Conservation (phyloP, 2,113 vertebrate species). For the Candoia aspera region DNA sequence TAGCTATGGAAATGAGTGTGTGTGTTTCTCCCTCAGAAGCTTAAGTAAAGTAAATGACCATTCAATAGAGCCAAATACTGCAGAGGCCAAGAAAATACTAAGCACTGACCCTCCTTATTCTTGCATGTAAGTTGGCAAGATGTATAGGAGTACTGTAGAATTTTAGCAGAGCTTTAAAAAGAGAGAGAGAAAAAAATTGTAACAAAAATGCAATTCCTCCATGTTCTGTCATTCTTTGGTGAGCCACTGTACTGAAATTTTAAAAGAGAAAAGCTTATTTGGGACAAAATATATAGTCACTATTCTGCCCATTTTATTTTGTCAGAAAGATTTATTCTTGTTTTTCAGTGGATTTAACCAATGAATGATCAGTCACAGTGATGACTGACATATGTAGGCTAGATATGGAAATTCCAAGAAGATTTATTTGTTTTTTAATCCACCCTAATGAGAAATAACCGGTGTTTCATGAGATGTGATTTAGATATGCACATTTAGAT, state of each 20-base stretch:
- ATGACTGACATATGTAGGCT: background rate
- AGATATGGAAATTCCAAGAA: background rate
- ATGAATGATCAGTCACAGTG: background rate
- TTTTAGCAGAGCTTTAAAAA: background rate
- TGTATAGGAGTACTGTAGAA: background rate
- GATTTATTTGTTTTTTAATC: background rate
- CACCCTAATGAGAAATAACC: background rate
- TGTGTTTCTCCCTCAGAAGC: background rate
- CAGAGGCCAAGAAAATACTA: background rate
- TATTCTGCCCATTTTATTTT: background rate
- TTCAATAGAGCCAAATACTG: background rate
- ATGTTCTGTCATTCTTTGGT: background rate
- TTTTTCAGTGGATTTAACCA: background rate
- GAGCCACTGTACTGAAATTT: background rate
- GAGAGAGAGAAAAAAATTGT: background rate
- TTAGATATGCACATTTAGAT: background rate
- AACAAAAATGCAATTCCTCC: background rate
- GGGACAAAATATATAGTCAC: background rate
- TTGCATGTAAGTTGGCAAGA: background rate
- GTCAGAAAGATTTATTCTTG: background rate
- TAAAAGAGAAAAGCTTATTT: background rate
- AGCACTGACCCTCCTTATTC: background rate
- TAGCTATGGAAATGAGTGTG: background rate
- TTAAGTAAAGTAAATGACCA: conserved; percentile 5
- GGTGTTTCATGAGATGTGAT: background rate